A percentile compares a stretch with the other conserved stretches of the same genome.
These are phyloP conservation scores for Callopanchax toddi DNA, from an alignment of 2,113 vertebrate genomes.

Conservation along the genomic window DNA sequence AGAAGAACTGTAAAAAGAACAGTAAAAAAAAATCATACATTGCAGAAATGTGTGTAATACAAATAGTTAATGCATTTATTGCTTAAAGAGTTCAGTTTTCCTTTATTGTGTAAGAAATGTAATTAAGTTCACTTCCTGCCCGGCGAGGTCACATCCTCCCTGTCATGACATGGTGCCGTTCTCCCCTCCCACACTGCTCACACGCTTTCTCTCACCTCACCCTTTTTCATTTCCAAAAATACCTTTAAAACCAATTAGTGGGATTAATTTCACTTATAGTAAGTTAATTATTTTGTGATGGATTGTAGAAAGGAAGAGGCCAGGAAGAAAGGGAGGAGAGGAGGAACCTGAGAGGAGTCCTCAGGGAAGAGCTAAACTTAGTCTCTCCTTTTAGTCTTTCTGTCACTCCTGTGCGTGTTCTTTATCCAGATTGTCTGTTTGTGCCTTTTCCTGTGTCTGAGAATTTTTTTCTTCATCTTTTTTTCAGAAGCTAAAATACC, in stretches of 20 bases:
- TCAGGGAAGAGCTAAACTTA: constrained; percentile 78
- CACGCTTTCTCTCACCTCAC: constrained; percentile 22
- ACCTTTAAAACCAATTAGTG: constrained; percentile 84
- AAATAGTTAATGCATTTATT: no score
- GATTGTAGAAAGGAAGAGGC: constrained; percentile 71
- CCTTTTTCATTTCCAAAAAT: constrained; percentile 76
- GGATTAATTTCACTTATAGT: constrained; percentile 87
- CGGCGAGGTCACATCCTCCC: constrained; percentile 47
- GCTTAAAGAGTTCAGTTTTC: neutral
- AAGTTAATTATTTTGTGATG: constrained; percentile 85
- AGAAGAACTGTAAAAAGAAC: neutral
- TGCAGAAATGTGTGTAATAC: neutral
- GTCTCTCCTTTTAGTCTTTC: constrained; percentile 61
- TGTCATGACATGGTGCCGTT: constrained; percentile 20
- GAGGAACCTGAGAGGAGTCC: constrained; percentile 74
- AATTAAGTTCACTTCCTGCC: constrained; percentile 57
- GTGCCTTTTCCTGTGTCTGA: constrained; percentile 22
- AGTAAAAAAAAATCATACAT: neutral
- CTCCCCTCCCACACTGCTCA: neutral
- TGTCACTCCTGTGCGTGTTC: constrained; percentile 39
- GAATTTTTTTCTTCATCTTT: neutral
- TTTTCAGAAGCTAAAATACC: neutral
- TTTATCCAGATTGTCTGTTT: constrained; percentile 30
- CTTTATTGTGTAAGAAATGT: constrained; percentile 9
- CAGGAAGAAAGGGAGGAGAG: constrained; percentile 59